phyloP scores from a whole-genome alignment of 2,113 vertebrate species.

The Elanoides forficatus region DNA sequence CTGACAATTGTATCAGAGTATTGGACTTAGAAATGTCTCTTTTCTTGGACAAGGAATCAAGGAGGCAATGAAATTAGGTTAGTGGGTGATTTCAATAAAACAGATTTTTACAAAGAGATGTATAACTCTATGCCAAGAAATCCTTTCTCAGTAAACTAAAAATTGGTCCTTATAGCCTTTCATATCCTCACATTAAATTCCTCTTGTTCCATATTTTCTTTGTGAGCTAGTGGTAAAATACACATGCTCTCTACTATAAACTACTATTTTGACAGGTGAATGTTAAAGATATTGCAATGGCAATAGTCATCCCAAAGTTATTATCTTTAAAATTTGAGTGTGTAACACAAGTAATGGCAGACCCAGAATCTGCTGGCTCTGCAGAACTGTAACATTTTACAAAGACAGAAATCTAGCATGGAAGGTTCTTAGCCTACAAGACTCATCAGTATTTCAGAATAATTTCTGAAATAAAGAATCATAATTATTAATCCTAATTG shows the following conservation, averaged over 20 bases:
- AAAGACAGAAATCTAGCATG: not conserved
- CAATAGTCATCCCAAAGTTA: not conserved
- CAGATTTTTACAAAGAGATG: not conserved
- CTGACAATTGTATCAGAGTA: not conserved
- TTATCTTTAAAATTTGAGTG: not conserved
- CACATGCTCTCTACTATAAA: not conserved
- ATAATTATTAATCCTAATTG: not conserved
- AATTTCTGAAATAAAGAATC: not conserved
- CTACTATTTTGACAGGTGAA: not conserved
- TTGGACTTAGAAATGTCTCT: not conserved
- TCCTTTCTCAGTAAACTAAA: not conserved
- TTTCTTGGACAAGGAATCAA: conserved; percentile 16
- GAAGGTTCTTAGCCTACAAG: fast-evolving
- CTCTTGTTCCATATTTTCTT: not conserved
- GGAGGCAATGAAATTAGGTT: not conserved
- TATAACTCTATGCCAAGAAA: not conserved
- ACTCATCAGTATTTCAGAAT: not conserved
- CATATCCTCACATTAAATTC: not conserved
- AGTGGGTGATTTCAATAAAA: conserved; percentile 7
- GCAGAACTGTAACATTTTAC: not conserved
- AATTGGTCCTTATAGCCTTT: not conserved
- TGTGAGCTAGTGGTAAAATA: not conserved
- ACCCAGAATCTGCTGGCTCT: not conserved
- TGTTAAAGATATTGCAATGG: not conserved
- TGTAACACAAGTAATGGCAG: not conserved